Evolutionary conservation across 2,113 vertebrate species (phyloP).

Genomic region (Lynx canadensis): DNA sequence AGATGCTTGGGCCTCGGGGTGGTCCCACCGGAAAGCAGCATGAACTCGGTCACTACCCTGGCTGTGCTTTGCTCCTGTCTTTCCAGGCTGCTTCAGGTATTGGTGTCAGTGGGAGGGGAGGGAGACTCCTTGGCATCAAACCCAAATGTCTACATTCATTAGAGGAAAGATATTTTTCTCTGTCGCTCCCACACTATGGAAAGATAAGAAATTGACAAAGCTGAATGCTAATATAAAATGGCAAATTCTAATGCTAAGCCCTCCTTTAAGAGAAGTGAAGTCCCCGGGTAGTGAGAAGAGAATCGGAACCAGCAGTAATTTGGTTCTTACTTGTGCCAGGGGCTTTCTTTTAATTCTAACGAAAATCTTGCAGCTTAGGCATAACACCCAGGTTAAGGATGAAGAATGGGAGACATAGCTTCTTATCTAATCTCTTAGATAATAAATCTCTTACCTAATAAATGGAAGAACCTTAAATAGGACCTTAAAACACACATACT

Average conservation of each 20-base stretch:
- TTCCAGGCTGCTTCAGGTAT: background rate
- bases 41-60: background rate
- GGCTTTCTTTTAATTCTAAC: background rate
- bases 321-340: background rate
- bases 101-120: background rate
- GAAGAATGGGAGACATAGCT: background rate
- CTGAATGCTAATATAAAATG: background rate
- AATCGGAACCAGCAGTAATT: background rate
- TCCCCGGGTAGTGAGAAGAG: background rate
- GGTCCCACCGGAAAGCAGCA: background rate
- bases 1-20: background rate
- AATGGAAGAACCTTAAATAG: background rate
- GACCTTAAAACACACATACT: background rate
- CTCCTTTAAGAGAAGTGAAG: background rate
- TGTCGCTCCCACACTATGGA: background rate
- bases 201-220: background rate
- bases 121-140: background rate
- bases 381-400: background rate
- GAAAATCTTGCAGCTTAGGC: background rate
- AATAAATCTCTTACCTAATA: background rate
- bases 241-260: background rate
- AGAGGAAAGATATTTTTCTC: background rate
- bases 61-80: background rate
- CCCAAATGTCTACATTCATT: background rate
- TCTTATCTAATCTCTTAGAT: background rate